Evolutionary conservation across 92 coral and sea anemone species (phyloP).

Genomic region (Porites cylindrica): DNA sequence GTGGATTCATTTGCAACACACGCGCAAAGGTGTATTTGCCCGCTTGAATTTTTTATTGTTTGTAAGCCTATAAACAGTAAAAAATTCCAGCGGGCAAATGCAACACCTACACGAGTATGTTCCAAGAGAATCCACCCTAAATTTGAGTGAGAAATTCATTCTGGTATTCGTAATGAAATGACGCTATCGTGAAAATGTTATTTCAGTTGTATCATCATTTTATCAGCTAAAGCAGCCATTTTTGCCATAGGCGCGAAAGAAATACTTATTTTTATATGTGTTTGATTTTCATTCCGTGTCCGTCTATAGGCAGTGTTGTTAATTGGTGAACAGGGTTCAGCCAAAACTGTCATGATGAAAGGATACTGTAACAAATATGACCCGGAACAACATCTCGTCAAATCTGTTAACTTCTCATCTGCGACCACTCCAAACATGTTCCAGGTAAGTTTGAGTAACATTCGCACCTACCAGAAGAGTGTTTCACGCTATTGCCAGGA

Average conservation of each 20-base stretch:
- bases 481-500: too few relatives aligned
- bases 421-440: conserved; percentile 99
- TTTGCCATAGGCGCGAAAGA: neutral
- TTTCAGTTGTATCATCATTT: neutral
- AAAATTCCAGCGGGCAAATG: too few relatives aligned
- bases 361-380: conserved; percentile 96
- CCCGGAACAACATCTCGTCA: conserved; percentile 92
- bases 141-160: too few relatives aligned
- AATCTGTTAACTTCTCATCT: conserved; percentile 96
- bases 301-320: conserved; percentile 86
- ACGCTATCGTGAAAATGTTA: neutral
- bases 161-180: neutral
- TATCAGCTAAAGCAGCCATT: neutral
- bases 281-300: neutral
- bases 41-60: too few relatives aligned
- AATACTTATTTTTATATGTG: neutral
- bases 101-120: too few relatives aligned
- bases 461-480: too few relatives aligned
- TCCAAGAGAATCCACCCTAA: too few relatives aligned
- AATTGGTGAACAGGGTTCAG: conserved; percentile 99
- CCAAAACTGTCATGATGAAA: conserved; percentile 99
- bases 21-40: too few relatives aligned
- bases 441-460: conserved; percentile 72
- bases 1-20: too few relatives aligned
- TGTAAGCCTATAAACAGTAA: too few relatives aligned